Conservation (phyloP, 2,113 vertebrate species). For the Brienomyrus longianalis region DNA sequence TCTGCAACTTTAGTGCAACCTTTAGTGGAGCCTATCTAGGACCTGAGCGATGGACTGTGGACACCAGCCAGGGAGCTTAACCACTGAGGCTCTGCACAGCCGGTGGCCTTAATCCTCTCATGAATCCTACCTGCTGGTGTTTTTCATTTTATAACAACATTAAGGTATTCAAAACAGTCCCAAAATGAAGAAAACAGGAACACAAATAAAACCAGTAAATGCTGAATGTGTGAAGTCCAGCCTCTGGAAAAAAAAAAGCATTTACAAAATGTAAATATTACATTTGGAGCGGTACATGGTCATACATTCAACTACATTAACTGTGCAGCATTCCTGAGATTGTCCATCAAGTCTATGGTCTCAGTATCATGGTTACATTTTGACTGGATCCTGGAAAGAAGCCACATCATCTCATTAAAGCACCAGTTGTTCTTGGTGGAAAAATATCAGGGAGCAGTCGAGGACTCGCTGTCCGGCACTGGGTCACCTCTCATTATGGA, state of each 20-base stretch:
- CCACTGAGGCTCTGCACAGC: not conserved
- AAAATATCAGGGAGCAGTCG: constrained; percentile 51
- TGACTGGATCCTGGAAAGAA: constrained; percentile 37
- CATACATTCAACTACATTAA: not conserved
- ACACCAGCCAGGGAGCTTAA: not conserved
- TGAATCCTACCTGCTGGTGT: not conserved
- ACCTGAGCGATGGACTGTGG: not conserved
- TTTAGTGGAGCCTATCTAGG: not conserved
- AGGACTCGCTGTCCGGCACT: constrained; percentile 38
- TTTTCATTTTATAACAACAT: not conserved
- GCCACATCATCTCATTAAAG: constrained; percentile 52
- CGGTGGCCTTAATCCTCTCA: not conserved
- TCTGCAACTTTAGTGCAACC: not conserved
- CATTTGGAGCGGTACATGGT: not conserved
- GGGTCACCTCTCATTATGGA: constrained; percentile 51
- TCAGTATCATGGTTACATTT: constrained; percentile 32
- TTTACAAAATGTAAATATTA: not conserved
- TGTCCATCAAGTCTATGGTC: not conserved
- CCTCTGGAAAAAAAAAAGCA: not conserved
- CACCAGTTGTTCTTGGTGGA: constrained; percentile 55
- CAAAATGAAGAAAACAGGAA: not conserved
- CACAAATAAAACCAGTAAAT: not conserved
- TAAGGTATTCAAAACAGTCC: not conserved
- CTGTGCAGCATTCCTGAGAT: not conserved
- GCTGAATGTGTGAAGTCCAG: not conserved